Conservation (phyloP, 1,140 invertebrate genomes). For the Cotesia typhae region DNA sequence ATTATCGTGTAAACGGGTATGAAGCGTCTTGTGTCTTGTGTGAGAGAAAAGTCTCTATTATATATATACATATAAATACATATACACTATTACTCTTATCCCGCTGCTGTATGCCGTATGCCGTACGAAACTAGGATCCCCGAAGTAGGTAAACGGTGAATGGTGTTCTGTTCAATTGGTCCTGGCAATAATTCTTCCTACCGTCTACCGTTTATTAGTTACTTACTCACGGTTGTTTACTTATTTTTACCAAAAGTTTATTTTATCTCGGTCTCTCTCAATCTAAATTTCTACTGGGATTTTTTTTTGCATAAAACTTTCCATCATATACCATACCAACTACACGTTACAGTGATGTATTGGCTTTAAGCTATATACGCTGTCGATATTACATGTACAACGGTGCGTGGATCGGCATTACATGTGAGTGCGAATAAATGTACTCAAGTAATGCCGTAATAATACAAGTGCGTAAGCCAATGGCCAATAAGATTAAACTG, state of each 20-base stretch:
- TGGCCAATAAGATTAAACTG: conserved; percentile 50
- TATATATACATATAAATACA: not conserved
- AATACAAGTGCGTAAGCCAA: not conserved
- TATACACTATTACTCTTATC: too few relatives aligned
- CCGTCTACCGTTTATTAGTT: not conserved
- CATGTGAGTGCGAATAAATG: not conserved
- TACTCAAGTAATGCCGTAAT: too few relatives aligned
- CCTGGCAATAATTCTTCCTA: conserved; percentile 5
- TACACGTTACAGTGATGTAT: too few relatives aligned
- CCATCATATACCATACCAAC: too few relatives aligned
- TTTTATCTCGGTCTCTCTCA: not conserved
- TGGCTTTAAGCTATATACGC: too few relatives aligned
- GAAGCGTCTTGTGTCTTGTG: not conserved
- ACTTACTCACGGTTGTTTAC: not conserved
- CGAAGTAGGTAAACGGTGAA: conserved; percentile 24
- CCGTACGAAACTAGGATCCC: conserved; percentile 22
- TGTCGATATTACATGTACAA: too few relatives aligned
- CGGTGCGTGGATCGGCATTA: not conserved
- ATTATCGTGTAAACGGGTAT: conserved; percentile 37
- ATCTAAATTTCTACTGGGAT: too few relatives aligned
- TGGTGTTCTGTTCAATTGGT: conserved; percentile 2
- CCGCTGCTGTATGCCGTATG: not conserved
- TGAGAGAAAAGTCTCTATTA: conserved; percentile 1
- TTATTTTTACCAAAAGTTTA: not conserved
- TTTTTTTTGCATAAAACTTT: too few relatives aligned